Evolutionary conservation across 2,113 vertebrate genomes (phyloP), one percentile per base, ranked within the genome.

Genomic region (Corythornis madagascariensis): DNA sequence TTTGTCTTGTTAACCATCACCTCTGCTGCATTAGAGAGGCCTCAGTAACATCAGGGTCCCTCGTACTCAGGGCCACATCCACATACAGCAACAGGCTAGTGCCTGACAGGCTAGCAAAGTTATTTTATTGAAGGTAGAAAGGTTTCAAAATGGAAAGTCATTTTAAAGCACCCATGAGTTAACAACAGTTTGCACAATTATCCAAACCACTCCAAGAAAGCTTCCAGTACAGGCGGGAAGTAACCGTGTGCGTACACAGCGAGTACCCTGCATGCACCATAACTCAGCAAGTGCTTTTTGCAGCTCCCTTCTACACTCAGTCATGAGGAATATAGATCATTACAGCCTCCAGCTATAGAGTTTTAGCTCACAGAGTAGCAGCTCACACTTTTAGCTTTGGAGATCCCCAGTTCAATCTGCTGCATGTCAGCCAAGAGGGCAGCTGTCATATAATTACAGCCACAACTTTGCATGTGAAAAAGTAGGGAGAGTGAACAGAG

Each of bases 401-500:
- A 96, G 94, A 95, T 96, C 93, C 93, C 96, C 92, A 93, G 96
- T 94, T 96, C 92, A 96, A 96, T 96, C 96, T 95, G 96, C 90
- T 93, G 93, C 92, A 88, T 90, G 96, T 96, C 94, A 96, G 90
- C 96, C 90, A 92, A 96, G 96, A 93, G 96, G 96, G 96, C 96
- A 96, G 96, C 94, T 96, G 94, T 96, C 94, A 96, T 86, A 90
- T 88, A 96, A 96, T 95, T 96, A 95, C 94, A 95, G 92, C 96
- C 93, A 93, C 93, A 96, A 93, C 88, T 95, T 96, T 90, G 93
- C 94, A 96, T 96, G 93, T 86, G 92, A 96, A 96, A 94, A 96
- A 96, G 91, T 86, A 94, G 75, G 81, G 89, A 94, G 81, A 94
- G 43, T 0, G 33, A 92, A 79, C 43, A 64, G 86, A 83, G 59